These are phyloP conservation scores for Myotis planiceps DNA, from an alignment of 2,797 vertebrate species.

Conservation along the genomic window DNA sequence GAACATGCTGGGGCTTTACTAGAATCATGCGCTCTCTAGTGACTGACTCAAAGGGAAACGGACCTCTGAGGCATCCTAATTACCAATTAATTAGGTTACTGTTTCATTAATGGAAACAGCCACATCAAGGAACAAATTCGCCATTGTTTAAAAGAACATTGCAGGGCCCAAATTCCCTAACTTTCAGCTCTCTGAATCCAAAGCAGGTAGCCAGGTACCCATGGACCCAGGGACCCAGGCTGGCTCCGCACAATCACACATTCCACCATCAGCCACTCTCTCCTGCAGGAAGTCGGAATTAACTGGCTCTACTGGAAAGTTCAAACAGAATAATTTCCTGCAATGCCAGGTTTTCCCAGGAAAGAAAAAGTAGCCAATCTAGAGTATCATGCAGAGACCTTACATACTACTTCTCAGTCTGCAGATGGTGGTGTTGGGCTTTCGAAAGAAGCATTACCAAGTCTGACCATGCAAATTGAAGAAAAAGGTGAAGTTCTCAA, in stretches of 20 bases:
- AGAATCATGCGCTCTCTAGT: constrained; percentile 36
- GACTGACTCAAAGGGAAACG: constrained; percentile 61
- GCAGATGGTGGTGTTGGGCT: neutral
- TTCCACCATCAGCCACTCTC: neutral
- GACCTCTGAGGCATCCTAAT: constrained; percentile 66
- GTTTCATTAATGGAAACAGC: constrained; percentile 57
- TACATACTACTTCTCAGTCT: neutral
- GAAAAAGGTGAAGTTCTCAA: neutral
- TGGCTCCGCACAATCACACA: neutral
- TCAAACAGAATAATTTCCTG: constrained; percentile 69
- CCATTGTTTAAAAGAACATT: constrained; percentile 3
- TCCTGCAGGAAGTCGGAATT: constrained; percentile 44
- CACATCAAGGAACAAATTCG: constrained; percentile 19
- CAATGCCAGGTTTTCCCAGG: constrained; percentile 42
- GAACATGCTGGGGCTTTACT: neutral
- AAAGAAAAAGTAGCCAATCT: constrained; percentile 2
- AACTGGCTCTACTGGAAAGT: constrained; percentile 56
- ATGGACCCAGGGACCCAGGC: neutral
- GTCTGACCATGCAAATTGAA: neutral
- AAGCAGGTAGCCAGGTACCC: neutral
- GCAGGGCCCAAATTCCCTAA: neutral
- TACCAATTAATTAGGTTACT: constrained; percentile 65
- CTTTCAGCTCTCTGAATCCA: neutral
- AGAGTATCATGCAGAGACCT: neutral
- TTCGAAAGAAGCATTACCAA: neutral